Evolutionary conservation across 2,797 vertebrate species (phyloP).

Genomic region (Semaprochilodus insignis): DNA sequence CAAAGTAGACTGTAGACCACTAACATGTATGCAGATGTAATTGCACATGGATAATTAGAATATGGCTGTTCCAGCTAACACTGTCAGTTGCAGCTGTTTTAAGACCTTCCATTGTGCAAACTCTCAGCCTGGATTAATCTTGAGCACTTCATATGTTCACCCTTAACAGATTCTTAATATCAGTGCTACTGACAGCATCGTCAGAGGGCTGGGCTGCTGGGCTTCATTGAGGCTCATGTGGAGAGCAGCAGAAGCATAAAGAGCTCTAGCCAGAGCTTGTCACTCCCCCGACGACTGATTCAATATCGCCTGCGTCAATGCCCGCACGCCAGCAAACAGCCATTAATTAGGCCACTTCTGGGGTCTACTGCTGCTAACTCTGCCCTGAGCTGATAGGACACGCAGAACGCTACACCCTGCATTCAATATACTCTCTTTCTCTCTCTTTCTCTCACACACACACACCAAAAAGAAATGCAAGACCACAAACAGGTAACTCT

Average conservation of each 20-base stretch:
- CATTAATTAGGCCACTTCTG: slow-evolving; percentile 62
- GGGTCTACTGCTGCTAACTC: slow-evolving; percentile 59
- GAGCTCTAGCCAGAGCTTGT: slow-evolving; percentile 32
- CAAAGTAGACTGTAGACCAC: not conserved
- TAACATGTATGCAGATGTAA: slow-evolving; percentile 17
- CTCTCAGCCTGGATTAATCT: slow-evolving; percentile 30
- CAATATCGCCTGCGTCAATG: slow-evolving; percentile 55
- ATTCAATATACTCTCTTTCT: not conserved
- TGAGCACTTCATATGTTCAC: slow-evolving; percentile 32
- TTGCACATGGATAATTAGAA: slow-evolving; percentile 29
- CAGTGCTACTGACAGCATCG: slow-evolving; percentile 34
- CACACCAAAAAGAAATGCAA: not conserved
- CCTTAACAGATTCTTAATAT: slow-evolving; percentile 39
- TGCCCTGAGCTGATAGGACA: slow-evolving; percentile 63
- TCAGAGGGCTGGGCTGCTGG: slow-evolving; percentile 36
- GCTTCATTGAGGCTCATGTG: slow-evolving; percentile 35
- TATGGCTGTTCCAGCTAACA: slow-evolving; percentile 18
- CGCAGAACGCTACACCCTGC: slow-evolving; percentile 30
- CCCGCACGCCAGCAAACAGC: slow-evolving; percentile 43
- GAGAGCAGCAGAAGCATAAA: slow-evolving; percentile 44
- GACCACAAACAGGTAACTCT: not conserved
- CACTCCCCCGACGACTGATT: slow-evolving; percentile 58
- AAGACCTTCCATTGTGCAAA: slow-evolving; percentile 10
- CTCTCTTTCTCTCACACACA: too few relatives aligned
- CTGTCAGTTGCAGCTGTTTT: slow-evolving; percentile 15